These are phyloP conservation scores for Cyphomyrus discorhynchus DNA, from an alignment of 2,113 vertebrate genomes.

Conservation along the genomic window DNA sequence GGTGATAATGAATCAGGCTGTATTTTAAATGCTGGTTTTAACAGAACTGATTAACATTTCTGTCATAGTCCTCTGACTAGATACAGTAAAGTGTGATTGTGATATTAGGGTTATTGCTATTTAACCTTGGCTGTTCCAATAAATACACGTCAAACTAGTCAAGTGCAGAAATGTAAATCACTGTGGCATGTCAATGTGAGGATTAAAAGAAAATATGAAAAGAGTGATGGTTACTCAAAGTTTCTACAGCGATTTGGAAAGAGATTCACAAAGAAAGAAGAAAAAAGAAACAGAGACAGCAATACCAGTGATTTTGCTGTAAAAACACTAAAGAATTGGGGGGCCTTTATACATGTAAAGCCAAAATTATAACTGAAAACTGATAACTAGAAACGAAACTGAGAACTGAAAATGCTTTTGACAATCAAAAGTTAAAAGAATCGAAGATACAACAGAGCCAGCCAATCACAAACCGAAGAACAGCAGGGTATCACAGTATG, in stretches of 20 bases:
- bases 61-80: neutral
- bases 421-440: neutral
- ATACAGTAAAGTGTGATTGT: neutral
- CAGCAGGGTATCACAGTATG: neutral
- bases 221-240: neutral
- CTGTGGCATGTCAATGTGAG: neutral
- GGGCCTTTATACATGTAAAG: neutral
- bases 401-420: neutral
- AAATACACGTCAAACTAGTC: neutral
- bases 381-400: neutral
- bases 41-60: neutral
- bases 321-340: neutral
- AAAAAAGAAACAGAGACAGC: neutral
- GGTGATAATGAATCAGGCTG: neutral
- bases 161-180: neutral
- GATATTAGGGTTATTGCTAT: neutral
- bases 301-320: neutral
- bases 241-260: neutral
- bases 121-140: neutral
- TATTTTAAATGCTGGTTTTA: neutral
- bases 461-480: neutral
- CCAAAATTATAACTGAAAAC: constrained; percentile 10
- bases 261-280: neutral
- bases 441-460: neutral
- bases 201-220: neutral